phyloP scores from a whole-genome alignment of 2,888 invertebrate genomes.

The Pherbina coryleti region DNA sequence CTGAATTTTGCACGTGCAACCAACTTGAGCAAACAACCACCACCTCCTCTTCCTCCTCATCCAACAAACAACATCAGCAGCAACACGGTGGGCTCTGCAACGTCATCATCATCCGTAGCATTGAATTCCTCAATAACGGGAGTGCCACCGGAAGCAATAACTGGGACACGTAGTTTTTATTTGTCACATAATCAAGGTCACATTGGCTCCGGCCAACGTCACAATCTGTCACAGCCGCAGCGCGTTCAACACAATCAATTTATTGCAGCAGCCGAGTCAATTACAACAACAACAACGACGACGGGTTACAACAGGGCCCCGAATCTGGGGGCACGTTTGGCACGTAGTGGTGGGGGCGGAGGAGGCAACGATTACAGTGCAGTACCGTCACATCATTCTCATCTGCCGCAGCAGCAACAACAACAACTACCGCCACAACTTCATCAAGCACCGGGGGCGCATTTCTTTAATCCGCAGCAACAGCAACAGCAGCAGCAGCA shows the following conservation, averaged over 20 bases:
- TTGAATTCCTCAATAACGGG: slow-evolving; percentile 30
- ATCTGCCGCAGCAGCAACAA: slow-evolving; percentile 52
- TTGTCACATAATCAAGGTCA: slow-evolving; percentile 18
- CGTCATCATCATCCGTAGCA: slow-evolving; percentile 32
- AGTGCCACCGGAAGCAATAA: slow-evolving; percentile 15
- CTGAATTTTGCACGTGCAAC: background rate
- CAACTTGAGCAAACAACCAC: slow-evolving; percentile 15
- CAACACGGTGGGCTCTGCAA: slow-evolving; percentile 31
- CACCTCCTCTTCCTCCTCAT: background rate
- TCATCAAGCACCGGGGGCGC: slow-evolving; percentile 44
- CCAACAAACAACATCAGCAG: slow-evolving; percentile 18
- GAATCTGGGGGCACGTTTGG: slow-evolving; percentile 67
- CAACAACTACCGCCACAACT: slow-evolving; percentile 53
- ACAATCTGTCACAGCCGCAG: slow-evolving; percentile 43
- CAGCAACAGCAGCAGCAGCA: slow-evolving; percentile 46
- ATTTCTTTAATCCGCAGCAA: slow-evolving; percentile 48
- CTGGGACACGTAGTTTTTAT: background rate
- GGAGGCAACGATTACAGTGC: slow-evolving; percentile 51
- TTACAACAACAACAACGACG: slow-evolving; percentile 61
- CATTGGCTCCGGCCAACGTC: slow-evolving; percentile 43
- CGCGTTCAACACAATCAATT: slow-evolving; percentile 45
- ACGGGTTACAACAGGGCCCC: slow-evolving; percentile 65
- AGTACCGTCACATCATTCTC: slow-evolving; percentile 52
- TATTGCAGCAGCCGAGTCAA: slow-evolving; percentile 48
- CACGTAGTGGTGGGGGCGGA: slow-evolving; percentile 56